Evolutionary conservation across 2,113 vertebrate genomes (phyloP).

Genomic region (Pipra filicauda): DNA sequence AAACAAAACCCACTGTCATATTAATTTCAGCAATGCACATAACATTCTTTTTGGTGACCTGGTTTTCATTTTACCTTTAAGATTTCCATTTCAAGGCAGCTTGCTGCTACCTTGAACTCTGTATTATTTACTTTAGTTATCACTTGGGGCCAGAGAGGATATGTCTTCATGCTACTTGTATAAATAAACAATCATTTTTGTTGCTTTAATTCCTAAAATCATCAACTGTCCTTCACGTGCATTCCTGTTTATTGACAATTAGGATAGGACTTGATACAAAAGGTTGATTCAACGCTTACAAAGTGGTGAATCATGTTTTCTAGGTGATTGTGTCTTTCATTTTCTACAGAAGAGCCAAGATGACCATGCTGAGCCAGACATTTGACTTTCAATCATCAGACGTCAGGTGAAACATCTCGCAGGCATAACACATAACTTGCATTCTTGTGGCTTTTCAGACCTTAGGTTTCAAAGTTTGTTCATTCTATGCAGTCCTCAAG

Average conservation of each 20-base stretch:
- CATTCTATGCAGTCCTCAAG: neutral
- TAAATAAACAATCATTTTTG: neutral
- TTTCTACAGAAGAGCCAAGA: neutral
- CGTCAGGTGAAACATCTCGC: neutral
- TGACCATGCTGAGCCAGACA: rapidly evolving
- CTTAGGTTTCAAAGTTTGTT: neutral
- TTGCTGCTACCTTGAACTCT: neutral
- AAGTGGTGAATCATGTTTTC: neutral
- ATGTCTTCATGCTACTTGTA: neutral
- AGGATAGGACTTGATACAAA: neutral
- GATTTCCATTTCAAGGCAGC: neutral
- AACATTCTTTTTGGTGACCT: neutral
- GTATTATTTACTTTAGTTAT: neutral
- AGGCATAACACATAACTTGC: neutral
- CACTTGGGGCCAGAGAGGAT: neutral
- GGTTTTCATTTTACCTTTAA: neutral
- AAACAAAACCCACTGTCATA: too few relatives aligned
- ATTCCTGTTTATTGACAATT: neutral
- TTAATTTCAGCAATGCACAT: neutral
- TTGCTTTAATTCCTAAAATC: neutral
- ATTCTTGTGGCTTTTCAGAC: neutral
- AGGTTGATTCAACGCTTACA: neutral
- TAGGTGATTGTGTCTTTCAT: neutral
- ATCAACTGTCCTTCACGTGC: neutral
- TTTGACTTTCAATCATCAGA: neutral